Percentiles rank a stretch among this genome's conserved stretches.
phyloP scores from a whole-genome alignment of 2,113 vertebrate species.

The Anoura caudifer region DNA sequence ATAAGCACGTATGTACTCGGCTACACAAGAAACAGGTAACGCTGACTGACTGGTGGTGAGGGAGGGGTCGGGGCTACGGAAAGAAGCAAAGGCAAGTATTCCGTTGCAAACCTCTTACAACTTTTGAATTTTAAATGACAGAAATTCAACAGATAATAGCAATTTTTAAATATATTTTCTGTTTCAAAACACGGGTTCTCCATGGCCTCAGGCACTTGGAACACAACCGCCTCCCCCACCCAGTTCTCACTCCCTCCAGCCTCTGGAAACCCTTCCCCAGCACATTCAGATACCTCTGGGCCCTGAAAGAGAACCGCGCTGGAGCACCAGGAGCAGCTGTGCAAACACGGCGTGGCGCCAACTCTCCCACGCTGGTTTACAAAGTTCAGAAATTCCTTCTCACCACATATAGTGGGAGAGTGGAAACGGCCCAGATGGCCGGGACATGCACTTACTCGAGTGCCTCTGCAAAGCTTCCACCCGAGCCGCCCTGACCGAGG shows the following conservation, averaged over 20 bases:
- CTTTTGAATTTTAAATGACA: not conserved
- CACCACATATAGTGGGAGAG: not conserved
- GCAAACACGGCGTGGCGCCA: not conserved
- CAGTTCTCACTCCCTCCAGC: not conserved
- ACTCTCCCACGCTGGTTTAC: not conserved
- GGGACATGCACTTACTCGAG: not conserved
- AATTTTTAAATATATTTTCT: not conserved
- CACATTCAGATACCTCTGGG: not conserved
- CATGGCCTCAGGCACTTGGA: not conserved
- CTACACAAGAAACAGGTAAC: not conserved
- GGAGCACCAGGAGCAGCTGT: conserved; percentile 30
- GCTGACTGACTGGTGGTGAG: not conserved
- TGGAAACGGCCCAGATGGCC: not conserved
- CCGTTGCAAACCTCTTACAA: not conserved
- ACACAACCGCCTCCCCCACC: not conserved
- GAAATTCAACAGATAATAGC: not conserved
- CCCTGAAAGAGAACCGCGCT: not conserved
- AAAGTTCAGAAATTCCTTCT: not conserved
- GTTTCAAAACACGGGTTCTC: not conserved
- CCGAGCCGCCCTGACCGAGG: not conserved
- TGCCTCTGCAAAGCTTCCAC: not conserved
- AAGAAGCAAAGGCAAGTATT: not conserved
- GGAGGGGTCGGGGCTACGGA: rapidly evolving
- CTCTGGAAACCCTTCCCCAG: not conserved
- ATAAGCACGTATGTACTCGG: too few relatives aligned